Conservation (phyloP, 2,113 vertebrate species). For the Aspiorhynchus laticeps region DNA sequence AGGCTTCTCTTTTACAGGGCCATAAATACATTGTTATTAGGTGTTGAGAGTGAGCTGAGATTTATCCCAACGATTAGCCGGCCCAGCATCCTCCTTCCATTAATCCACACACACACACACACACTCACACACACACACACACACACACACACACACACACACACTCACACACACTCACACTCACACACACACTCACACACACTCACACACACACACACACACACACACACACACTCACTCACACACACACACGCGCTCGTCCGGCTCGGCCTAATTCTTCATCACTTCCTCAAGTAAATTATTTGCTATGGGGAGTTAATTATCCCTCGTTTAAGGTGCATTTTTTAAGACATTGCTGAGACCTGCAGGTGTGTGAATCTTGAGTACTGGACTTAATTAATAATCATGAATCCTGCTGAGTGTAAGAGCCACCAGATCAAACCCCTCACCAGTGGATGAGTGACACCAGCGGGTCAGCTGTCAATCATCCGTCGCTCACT, state of each 20-base stretch:
- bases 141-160: too few species aligned
- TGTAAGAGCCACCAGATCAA: too few species aligned
- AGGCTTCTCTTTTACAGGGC: conserved; percentile 67
- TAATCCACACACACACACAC: conserved; percentile 75
- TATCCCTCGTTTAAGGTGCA: conserved; percentile 71
- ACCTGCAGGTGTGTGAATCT: conserved; percentile 39
- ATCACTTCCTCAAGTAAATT: conserved; percentile 66
- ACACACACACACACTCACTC: not conserved
- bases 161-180: not conserved
- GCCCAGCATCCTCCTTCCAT: conserved; percentile 74
- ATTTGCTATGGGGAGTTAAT: conserved; percentile 74
- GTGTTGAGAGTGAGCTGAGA: conserved; percentile 68
- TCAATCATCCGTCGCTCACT: not conserved
- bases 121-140: too few species aligned
- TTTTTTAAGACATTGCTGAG: conserved; percentile 52
- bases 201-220: not conserved
- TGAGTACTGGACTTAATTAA: conserved; percentile 52
- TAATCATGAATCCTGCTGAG: conserved; percentile 52
- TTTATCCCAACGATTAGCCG: conserved; percentile 76
- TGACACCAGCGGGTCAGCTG: not conserved
- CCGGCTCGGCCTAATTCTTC: conserved; percentile 56
- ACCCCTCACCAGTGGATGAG: not conserved
- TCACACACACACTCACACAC: not conserved
- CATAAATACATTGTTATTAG: conserved; percentile 81
- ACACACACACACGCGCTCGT: conserved; percentile 9